Evolutionary conservation across 1,140 invertebrate species (phyloP).

Genomic region (Papilio aristodemus): DNA sequence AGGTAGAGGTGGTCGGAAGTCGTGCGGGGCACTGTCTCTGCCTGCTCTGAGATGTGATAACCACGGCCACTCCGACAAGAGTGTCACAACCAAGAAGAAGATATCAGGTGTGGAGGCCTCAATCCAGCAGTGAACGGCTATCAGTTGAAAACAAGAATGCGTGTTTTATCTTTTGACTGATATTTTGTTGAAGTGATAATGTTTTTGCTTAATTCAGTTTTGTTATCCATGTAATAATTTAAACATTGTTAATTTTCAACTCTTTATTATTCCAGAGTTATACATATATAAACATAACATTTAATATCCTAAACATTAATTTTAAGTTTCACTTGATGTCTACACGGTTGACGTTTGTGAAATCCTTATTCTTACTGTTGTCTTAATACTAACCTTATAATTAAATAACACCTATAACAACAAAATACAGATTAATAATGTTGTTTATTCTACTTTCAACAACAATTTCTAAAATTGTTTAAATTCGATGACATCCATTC

Average conservation of each 20-base stretch:
- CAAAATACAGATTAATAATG: slow-evolving; percentile 39
- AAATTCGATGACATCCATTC: slow-evolving; percentile 30
- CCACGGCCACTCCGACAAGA: too few relatives aligned
- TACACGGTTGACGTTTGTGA: slow-evolving; percentile 22
- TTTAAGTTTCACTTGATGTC: slow-evolving; percentile 14
- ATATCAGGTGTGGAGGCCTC: too few relatives aligned
- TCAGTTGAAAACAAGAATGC: too few relatives aligned
- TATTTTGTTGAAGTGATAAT: too few relatives aligned
- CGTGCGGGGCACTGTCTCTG: too few relatives aligned
- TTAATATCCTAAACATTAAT: slow-evolving; percentile 7
- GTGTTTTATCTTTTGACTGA: too few relatives aligned
- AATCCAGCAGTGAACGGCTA: too few relatives aligned
- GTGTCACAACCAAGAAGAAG: too few relatives aligned
- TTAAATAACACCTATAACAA: slow-evolving; percentile 76
- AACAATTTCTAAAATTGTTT: slow-evolving; percentile 34
- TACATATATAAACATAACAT: slow-evolving; percentile 27
- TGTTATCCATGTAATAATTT: too few relatives aligned
- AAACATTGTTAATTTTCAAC: not conserved
- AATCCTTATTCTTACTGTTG: slow-evolving; percentile 42
- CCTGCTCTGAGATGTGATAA: too few relatives aligned
- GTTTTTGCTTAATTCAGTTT: too few relatives aligned
- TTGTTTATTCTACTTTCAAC: slow-evolving; percentile 35
- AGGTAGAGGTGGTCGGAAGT: too few relatives aligned
- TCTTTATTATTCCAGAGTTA: slow-evolving; percentile 20
- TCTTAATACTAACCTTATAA: slow-evolving; percentile 72